Evolutionary conservation across 2,797 vertebrate species (phyloP), one percentile per base, ranked within the genome.

Genomic region (Girardinus metallicus): DNA sequence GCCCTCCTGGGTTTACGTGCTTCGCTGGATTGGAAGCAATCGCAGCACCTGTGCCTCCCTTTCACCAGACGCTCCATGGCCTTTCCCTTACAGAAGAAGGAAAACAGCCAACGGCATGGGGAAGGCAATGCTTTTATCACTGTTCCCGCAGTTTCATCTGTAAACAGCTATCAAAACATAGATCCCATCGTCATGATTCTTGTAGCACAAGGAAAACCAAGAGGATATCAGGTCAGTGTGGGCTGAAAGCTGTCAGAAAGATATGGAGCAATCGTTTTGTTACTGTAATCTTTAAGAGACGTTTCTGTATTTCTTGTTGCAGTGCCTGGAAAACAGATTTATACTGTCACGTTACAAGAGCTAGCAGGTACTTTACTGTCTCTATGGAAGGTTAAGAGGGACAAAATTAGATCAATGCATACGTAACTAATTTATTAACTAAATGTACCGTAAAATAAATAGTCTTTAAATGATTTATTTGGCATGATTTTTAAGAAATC

Each of bases 41-140:
- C 82, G 66, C 81, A 90, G 88, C 92, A 90, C 87, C 91, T 91
- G 89, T 78, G 86, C 83, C 90, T 88, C 80, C 15, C 43, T 23
- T 74, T 81, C 80, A 62, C 15, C 64, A 4, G 80, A 41, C 62
- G 4, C 53, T 9, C 31, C 39, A 3, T 62, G 82, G 71, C 80
- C 78, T 86, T 79, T 80, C 72, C 66, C 66, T 53, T 6, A n/a
- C 71, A n/a, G 71, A 49, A 21, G 76, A 82, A 79, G 81, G 81
- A 77, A 84, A 80, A 82, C 77, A 79, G 83, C 89, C 87, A 87
- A 71, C 53, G 70, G 70, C 81, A 66, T 1, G 29, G 79, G 49
- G 34, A 36, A 87, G 62, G 74, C 80, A 44, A 68, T 44, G 60
- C 55, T 75, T 91, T 87, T 73, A 85, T 86, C 80, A 7, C 6